Base-by-base conservation (phyloP, 2,797 vertebrate genomes). In the Allobates femoralis region DNA sequence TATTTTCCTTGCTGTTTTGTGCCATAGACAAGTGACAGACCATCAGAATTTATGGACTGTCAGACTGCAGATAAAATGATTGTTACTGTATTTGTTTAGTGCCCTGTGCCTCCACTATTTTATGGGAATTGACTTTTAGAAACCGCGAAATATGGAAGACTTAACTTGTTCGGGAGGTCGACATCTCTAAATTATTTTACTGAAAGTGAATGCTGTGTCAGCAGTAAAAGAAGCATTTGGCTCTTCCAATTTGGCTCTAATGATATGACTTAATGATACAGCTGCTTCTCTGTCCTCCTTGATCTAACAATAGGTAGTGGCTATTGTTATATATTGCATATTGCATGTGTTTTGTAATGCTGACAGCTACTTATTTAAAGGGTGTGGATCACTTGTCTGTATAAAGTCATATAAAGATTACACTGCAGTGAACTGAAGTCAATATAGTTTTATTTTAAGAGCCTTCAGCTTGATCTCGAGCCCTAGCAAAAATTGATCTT, bases 181-280 rank as follows among this genome's bases (percentile, higher is more conserved):
- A 28, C 11, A 19, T 53, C 12, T 51, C 46, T 53, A 30, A 51
- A 53, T 75, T 75, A 5, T 76, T 10, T 55, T 53, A 55, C 26
- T 32, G 51, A 77, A 55, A 77, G 51, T 32, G 7, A 55, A 56
- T 77, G 51, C 74, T 21, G 30, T 77, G 50, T 77, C 74, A 77
- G 74, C 50, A 76, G 74, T 77, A 30, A 77, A 18, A 53, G 50
- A 19, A 30, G 50, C 50, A 53, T 77, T 77, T 32, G 18, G 28
- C 18, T 32, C 50, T 77, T 77, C 74, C 74, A 77, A 78, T 78
- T n/a, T 78, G 28, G 37, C 23, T 71, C 32, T 58, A 58, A 78
- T 78, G 58, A 77, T 77, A 55, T 56, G 75, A 32, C 18, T 10
- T 53, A 56, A 18, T 23, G 23, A 56, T 56, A 78, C 75, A 78